These are phyloP conservation scores for Alethe castanea DNA, from an alignment of 2,113 vertebrate genomes.

Conservation along the genomic window DNA sequence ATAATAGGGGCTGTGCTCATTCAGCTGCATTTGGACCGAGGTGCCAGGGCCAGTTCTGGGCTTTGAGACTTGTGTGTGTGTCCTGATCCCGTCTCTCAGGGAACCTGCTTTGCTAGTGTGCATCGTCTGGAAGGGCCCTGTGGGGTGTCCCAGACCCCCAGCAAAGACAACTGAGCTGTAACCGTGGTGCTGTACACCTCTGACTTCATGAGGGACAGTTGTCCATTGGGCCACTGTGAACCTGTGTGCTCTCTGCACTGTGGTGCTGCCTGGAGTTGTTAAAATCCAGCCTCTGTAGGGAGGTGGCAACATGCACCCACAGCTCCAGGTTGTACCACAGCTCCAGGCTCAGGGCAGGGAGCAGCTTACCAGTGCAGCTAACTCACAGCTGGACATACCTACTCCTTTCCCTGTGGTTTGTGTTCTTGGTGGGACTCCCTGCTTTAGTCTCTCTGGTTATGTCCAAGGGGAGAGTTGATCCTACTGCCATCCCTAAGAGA, in stretches of 20 bases:
- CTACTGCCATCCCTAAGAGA: neutral
- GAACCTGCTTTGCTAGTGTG: neutral
- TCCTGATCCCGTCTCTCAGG: neutral
- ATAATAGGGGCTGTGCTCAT: neutral
- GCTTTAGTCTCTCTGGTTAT: neutral
- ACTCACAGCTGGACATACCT: neutral
- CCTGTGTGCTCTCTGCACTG: neutral
- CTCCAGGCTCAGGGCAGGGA: neutral
- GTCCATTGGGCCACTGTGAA: neutral
- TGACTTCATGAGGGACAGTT: neutral
- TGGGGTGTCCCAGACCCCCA: neutral
- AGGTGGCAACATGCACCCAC: neutral
- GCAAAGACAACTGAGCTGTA: fast-evolving
- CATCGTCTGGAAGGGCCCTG: neutral
- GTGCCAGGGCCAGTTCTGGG: neutral
- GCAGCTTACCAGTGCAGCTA: neutral
- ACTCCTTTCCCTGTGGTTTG: neutral
- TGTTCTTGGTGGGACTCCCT: neutral
- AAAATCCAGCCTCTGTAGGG: neutral
- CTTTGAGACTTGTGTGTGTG: neutral
- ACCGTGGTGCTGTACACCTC: neutral
- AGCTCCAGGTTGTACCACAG: neutral
- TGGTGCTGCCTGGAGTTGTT: neutral
- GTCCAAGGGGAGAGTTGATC: neutral
- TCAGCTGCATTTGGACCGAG: neutral